phyloP scores from a whole-genome alignment of 1,140 invertebrate genomes.

The Pemphigus obesinymphae region DNA sequence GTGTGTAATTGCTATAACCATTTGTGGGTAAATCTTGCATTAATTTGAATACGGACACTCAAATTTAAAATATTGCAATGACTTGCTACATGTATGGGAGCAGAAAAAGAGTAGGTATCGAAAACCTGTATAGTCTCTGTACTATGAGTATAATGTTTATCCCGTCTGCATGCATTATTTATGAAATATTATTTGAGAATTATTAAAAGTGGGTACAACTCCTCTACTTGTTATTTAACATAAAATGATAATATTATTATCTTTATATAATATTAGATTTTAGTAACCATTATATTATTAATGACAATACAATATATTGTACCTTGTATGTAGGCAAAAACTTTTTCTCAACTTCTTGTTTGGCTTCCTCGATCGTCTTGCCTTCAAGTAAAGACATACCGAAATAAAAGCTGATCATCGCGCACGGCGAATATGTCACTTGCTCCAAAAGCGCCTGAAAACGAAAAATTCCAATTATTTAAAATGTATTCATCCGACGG shows the following conservation, averaged over 20 bases:
- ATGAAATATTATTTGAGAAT: no score
- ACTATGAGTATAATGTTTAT: no score
- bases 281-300: background rate
- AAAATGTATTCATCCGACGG: no score
- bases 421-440: constrained; percentile 72
- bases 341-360: constrained; percentile 67
- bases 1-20: no score
- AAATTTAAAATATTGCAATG: no score
- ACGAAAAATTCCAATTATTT: background rate
- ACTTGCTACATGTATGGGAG: no score
- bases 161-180: no score
- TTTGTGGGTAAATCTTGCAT: no score
- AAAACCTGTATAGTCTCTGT: no score
- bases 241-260: background rate
- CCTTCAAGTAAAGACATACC: constrained; percentile 73
- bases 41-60: no score
- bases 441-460: constrained; percentile 71
- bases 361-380: constrained; percentile 62
- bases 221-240: background rate
- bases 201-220: no score
- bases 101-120: no score
- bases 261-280: background rate
- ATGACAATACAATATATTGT: constrained; percentile 45
- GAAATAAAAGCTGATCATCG: constrained; percentile 75
- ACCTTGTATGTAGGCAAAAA: constrained; percentile 78